phyloP scores from a whole-genome alignment of 2,797 vertebrate genomes.

The Champsocephalus esox region DNA sequence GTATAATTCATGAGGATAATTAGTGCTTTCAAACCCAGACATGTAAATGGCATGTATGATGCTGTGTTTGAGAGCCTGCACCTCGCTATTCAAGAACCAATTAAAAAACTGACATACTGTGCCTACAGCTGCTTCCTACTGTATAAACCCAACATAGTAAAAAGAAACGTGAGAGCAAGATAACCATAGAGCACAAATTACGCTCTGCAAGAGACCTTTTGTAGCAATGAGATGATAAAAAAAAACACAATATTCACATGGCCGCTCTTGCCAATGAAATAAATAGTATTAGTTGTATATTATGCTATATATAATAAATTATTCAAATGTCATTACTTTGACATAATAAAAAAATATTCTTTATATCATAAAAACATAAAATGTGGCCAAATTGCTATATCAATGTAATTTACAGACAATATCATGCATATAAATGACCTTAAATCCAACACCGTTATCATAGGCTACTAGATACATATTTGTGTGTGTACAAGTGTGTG shows the following conservation, averaged over 20 bases:
- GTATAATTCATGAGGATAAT: not conserved
- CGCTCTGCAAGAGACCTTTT: not conserved
- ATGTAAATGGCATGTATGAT: not conserved
- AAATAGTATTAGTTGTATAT: too few relatives aligned
- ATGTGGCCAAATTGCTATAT: conserved; percentile 14
- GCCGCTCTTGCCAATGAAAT: not conserved
- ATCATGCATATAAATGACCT: conserved; percentile 7
- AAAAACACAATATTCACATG: conserved; percentile 5
- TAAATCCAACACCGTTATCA: conserved; percentile 29
- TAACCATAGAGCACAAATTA: conserved; percentile 13
- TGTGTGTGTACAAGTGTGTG: too few relatives aligned
- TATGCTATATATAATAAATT: not conserved
- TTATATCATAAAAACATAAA: conserved; percentile 14
- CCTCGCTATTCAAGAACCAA: not conserved
- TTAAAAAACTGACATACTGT: not conserved
- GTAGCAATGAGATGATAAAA: not conserved
- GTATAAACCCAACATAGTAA: conserved; percentile 6
- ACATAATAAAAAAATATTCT: conserved; percentile 21
- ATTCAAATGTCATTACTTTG: conserved; percentile 16
- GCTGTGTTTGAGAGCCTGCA: not conserved
- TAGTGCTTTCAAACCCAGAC: not conserved
- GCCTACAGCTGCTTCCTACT: not conserved
- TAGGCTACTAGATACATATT: too few relatives aligned
- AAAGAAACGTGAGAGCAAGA: not conserved
- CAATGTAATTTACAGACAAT: conserved; percentile 34